phyloP scores from a whole-genome alignment of 2,113 vertebrate genomes.

The Festucalex cinctus region DNA sequence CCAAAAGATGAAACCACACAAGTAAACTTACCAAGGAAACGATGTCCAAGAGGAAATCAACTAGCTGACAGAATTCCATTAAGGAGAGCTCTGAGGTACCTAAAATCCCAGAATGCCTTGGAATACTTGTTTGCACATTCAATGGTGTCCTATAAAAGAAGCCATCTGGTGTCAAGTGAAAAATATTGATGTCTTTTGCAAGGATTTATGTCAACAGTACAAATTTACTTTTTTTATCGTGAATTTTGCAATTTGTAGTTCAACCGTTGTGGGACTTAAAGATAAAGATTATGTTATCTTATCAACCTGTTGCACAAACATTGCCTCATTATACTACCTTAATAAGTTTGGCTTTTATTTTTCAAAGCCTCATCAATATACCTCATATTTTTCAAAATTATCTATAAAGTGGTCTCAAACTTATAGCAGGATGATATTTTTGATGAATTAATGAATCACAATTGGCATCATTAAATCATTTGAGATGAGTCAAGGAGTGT shows the following conservation, averaged over 20 bases:
- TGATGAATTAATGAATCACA: background rate
- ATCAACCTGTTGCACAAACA: background rate
- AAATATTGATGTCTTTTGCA: background rate
- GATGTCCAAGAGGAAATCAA: conserved; percentile 98
- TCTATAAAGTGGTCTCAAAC: background rate
- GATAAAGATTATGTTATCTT: too few species aligned
- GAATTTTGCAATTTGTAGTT: background rate
- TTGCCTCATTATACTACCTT: background rate
- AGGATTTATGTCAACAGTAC: background rate
- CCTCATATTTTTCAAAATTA: background rate
- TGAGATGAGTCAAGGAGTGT: background rate
- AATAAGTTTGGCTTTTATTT: background rate
- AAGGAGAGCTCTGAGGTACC: conserved; percentile 81
- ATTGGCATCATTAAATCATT: background rate
- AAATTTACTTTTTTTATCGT: too few species aligned
- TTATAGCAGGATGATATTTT: too few species aligned
- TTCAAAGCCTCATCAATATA: background rate
- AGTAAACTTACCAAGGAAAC: conserved; percentile 91
- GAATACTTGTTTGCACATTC: conserved; percentile 71
- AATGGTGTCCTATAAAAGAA: conserved; percentile 78
- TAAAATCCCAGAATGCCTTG: conserved; percentile 65
- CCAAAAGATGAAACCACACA: background rate
- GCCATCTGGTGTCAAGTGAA: background rate
- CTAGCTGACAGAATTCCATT: conserved; percentile 92
- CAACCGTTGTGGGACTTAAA: too few species aligned